Evolutionary conservation across 2,888 invertebrate species (phyloP).

Genomic region (Phaonia tiefii): DNA sequence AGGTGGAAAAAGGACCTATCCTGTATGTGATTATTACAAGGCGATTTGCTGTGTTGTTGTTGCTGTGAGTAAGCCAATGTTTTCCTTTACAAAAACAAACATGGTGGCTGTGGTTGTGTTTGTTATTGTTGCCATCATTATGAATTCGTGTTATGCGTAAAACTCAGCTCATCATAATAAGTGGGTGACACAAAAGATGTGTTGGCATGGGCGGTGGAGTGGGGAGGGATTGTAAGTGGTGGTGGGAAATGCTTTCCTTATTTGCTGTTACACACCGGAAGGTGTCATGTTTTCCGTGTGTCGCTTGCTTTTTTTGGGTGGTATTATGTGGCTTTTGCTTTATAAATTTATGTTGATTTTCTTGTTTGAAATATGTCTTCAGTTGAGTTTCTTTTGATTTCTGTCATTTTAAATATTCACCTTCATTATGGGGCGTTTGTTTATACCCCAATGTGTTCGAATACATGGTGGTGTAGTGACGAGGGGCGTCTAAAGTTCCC

Average conservation of each 20-base stretch:
- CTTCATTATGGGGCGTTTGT: conserved; percentile 27
- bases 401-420: conserved; percentile 61
- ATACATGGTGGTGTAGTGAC: no score
- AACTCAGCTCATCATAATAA: conserved; percentile 15
- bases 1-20: conserved; percentile 33
- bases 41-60: conserved; percentile 36
- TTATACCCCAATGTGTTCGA: not conserved
- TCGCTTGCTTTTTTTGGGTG: conserved; percentile 39
- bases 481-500: not conserved
- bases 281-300: conserved; percentile 25
- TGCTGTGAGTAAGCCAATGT: conserved; percentile 39
- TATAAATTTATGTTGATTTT: conserved; percentile 31
- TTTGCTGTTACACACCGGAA: not conserved
- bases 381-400: conserved; percentile 50
- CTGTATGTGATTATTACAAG: not conserved
- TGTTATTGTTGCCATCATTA: conserved; percentile 53
- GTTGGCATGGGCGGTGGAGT: conserved; percentile 14
- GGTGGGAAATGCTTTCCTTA: not conserved
- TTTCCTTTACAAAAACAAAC: conserved; percentile 47
- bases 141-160: conserved; percentile 30
- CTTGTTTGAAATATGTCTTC: not conserved
- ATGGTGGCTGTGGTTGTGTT: conserved; percentile 60
- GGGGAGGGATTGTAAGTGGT: not conserved
- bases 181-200: not conserved
- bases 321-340: conserved; percentile 59